Conservation (phyloP, 2,888 invertebrate genomes). For the Colostygia pectinataria region DNA sequence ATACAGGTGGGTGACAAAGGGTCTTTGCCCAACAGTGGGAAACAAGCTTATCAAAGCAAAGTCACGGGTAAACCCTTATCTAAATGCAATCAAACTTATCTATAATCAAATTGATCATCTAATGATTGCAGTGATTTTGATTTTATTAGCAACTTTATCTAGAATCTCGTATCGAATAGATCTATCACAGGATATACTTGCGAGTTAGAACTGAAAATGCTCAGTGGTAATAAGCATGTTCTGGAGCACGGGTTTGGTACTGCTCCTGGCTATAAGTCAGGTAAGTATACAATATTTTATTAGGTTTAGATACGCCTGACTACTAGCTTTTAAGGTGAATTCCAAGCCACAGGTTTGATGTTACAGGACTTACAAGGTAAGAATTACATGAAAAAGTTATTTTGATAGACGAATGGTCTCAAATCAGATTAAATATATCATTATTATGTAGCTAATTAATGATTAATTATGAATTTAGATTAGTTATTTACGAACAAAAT, state of each 20-base stretch:
- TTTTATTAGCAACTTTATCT: background rate
- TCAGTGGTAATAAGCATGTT: conserved; percentile 52
- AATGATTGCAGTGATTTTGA: conserved; percentile 17
- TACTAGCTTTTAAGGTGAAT: too few species aligned
- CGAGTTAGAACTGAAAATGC: background rate
- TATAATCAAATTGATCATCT: conserved; percentile 5
- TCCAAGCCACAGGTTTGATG: too few species aligned
- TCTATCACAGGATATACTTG: conserved; percentile 7
- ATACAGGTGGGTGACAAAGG: too few species aligned
- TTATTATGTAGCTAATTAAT: too few species aligned
- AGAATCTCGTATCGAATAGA: background rate
- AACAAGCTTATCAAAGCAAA: too few species aligned
- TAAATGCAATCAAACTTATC: background rate
- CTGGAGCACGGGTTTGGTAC: conserved; percentile 44
- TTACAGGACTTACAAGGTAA: too few species aligned
- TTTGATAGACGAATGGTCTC: too few species aligned
- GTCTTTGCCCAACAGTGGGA: too few species aligned
- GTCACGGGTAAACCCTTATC: background rate
- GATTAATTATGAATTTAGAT: too few species aligned
- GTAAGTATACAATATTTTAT: conserved; percentile 46
- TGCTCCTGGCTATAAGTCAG: conserved; percentile 49
- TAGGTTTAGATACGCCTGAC: background rate
- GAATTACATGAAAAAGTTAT: too few species aligned
- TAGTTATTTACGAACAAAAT: too few species aligned
- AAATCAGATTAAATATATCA: too few species aligned